A percentile compares a stretch with the other conserved stretches of the same genome.
Evolutionary conservation across 2,113 vertebrate species (phyloP).

Genomic region (Dasyornis broadbenti): DNA sequence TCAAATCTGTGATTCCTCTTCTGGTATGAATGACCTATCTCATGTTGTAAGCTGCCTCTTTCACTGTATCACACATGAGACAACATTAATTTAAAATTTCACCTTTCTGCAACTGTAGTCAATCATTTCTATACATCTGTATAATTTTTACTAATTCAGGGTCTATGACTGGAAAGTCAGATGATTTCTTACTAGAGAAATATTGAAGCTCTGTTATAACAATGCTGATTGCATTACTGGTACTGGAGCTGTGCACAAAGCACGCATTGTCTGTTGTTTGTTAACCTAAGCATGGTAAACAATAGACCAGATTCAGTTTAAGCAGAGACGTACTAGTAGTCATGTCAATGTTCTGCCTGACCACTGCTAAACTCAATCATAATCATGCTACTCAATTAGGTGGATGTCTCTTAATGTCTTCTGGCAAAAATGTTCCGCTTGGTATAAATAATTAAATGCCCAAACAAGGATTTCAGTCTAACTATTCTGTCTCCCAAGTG

Average conservation of each 20-base stretch:
- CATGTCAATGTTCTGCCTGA: not conserved
- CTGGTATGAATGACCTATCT: not conserved
- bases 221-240: not conserved
- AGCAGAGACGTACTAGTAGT: not conserved
- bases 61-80: not conserved
- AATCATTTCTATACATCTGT: not conserved
- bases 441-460: slow-evolving; percentile 6
- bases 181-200: not conserved
- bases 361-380: not conserved
- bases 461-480: not conserved
- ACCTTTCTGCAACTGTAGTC: not conserved
- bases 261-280: not conserved
- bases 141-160: not conserved
- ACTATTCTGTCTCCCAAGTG: not conserved
- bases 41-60: not conserved
- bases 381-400: not conserved
- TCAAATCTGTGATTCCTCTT: not conserved
- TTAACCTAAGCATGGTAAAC: not conserved
- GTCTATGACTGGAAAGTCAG: not conserved
- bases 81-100: not conserved
- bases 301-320: not conserved
- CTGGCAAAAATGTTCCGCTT: not conserved
- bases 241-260: not conserved
- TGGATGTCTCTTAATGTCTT: not conserved
- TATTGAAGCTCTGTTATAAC: not conserved